These are phyloP conservation scores for Lophius americanus DNA, from an alignment of 2,797 vertebrate genomes.

Conservation along the genomic window DNA sequence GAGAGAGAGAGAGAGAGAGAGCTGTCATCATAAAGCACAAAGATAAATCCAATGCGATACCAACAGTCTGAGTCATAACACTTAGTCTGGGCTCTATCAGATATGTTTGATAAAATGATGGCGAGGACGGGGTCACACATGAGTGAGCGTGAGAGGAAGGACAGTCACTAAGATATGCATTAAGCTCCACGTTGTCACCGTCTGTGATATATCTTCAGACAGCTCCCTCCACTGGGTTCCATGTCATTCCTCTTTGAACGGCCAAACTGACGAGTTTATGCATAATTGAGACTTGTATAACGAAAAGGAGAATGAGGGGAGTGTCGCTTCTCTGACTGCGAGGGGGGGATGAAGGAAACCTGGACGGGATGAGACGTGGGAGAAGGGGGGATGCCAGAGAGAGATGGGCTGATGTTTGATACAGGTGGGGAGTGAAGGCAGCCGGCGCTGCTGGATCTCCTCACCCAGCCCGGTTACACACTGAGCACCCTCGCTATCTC, in stretches of 20 bases:
- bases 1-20: too few relatives aligned
- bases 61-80: too few relatives aligned
- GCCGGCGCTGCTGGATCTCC: constrained; percentile 31
- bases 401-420: constrained; percentile 48
- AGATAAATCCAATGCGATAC: too few relatives aligned
- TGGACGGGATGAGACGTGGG: constrained; percentile 34
- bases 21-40: too few relatives aligned
- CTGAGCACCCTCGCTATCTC: constrained; percentile 13
- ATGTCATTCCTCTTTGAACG: constrained; percentile 76
- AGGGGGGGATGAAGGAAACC: constrained; percentile 46
- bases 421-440: constrained; percentile 24
- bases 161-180: constrained; percentile 74
- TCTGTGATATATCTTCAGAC: constrained; percentile 71
- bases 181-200: constrained; percentile 66
- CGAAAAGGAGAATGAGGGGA: constrained; percentile 65
- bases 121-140: constrained; percentile 47
- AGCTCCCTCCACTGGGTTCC: constrained; percentile 74
- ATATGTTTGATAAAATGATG: constrained; percentile 53
- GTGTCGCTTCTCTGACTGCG: constrained; percentile 41
- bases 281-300: constrained; percentile 78
- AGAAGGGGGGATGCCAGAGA: constrained; percentile 42
- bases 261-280: constrained; percentile 77
- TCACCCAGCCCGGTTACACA: neutral
- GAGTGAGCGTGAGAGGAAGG: constrained; percentile 65
- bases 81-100: constrained; percentile 52